phyloP scores from a whole-genome alignment of 2,888 invertebrate genomes.

The Beris chalybata region DNA sequence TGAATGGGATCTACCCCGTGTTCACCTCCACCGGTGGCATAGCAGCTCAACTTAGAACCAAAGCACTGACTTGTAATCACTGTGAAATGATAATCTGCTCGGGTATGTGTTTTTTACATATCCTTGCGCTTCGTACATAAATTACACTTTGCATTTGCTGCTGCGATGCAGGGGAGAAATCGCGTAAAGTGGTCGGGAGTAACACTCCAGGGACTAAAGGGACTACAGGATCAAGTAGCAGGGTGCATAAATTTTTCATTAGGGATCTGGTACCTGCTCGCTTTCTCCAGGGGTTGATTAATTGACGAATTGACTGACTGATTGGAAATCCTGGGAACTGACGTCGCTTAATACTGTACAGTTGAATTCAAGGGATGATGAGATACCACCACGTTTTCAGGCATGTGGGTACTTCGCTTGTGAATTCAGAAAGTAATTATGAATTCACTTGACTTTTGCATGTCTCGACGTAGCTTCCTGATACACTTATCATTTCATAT shows the following conservation, averaged over 20 bases:
- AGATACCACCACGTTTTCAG: no score
- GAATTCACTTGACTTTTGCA: no score
- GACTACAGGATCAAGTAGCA: neutral
- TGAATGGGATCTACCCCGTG: no score
- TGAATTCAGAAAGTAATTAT: no score
- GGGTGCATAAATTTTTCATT: conserved; percentile 29
- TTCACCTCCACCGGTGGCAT: no score
- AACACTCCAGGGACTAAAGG: neutral
- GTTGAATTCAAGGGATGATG: no score
- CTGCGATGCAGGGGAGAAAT: neutral
- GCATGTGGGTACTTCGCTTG: no score
- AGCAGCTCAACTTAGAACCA: no score
- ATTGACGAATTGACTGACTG: conserved; percentile 31
- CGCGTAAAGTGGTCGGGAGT: neutral
- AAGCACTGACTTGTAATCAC: no score
- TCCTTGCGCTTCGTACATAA: conserved; percentile 10
- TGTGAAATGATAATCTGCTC: neutral
- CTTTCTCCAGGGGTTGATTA: conserved; percentile 15
- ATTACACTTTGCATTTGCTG: conserved; percentile 9
- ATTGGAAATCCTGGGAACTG: conserved; percentile 3
- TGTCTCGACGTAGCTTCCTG: no score
- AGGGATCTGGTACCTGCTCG: neutral
- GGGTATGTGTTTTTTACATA: conserved; percentile 14
- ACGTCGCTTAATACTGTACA: no score
- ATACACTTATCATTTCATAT: no score